Percentiles rank a stretch among this genome's conserved stretches.
Conservation (phyloP, 2,888 invertebrate species). For the Frankliniella fusca region DNA sequence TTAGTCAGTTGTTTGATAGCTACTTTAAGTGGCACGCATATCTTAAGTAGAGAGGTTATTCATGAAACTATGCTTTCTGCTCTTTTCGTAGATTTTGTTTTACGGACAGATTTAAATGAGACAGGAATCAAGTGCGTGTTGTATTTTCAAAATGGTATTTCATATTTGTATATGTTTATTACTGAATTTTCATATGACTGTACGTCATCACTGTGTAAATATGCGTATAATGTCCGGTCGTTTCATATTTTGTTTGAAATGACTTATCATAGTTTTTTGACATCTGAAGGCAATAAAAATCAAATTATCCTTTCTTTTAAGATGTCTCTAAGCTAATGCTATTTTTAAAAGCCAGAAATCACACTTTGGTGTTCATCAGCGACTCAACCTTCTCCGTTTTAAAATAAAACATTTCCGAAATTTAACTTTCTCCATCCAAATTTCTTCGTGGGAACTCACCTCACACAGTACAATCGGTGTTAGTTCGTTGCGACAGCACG, state of each 20-base stretch:
- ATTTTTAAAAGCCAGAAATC: no score
- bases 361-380: no score
- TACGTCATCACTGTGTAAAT: not conserved
- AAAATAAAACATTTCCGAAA: not conserved
- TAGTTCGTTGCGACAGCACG: no score
- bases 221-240: not conserved
- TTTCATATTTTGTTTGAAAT: not conserved
- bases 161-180: slow-evolving; percentile 11
- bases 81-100: not conserved
- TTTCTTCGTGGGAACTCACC: no score
- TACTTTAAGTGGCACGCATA: no score
- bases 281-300: slow-evolving; percentile 10
- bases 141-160: slow-evolving; percentile 1
- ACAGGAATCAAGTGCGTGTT: not conserved
- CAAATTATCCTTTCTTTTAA: not conserved
- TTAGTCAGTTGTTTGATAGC: no score
- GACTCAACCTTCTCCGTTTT: no score
- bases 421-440: no score
- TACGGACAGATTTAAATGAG: not conserved
- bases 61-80: not conserved
- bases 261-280: not conserved
- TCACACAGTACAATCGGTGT: no score
- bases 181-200: slow-evolving; percentile 14
- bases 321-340: no score
- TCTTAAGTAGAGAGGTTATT: no score